Conservation (phyloP, 1,140 invertebrate species). For the Latrodectus geometricus region DNA sequence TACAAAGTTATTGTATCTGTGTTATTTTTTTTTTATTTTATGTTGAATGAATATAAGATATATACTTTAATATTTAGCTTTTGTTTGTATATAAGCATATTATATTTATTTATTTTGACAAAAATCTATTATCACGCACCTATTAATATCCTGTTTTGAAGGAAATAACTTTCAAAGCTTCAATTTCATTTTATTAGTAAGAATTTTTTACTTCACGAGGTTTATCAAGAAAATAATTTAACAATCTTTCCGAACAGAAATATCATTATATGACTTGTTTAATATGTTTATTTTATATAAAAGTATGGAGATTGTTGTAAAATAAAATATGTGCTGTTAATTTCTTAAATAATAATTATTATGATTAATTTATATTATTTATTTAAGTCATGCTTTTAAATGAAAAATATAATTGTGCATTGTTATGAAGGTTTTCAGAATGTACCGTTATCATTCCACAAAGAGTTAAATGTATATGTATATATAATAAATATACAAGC, state of each 20-base stretch:
- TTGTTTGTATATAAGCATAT: slow-evolving; percentile 2
- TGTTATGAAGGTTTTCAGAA: slow-evolving; percentile 63
- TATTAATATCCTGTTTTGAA: too few relatives aligned
- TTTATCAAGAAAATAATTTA: too few relatives aligned
- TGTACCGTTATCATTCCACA: slow-evolving; percentile 13
- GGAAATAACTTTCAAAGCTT: too few relatives aligned
- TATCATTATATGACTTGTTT: too few relatives aligned
- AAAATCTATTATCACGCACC: not conserved
- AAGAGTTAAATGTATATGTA: slow-evolving; percentile 25
- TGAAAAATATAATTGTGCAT: slow-evolving; percentile 53
- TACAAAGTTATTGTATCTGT: not conserved
- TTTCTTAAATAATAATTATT: not conserved
- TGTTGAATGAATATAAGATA: not conserved
- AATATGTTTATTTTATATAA: too few relatives aligned
- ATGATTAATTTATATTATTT: slow-evolving; percentile 1
- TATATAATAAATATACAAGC: slow-evolving; percentile 43
- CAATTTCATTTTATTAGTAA: too few relatives aligned
- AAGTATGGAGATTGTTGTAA: not conserved
- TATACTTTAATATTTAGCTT: not conserved
- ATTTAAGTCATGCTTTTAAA: slow-evolving; percentile 15
- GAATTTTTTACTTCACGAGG: too few relatives aligned
- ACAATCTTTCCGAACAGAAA: too few relatives aligned
- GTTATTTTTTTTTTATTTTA: not conserved
- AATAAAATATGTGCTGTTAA: slow-evolving; percentile 9
- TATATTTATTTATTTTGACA: not conserved